Evolutionary conservation across 2,797 vertebrate species (phyloP).

Genomic region (Thamnophis elegans): DNA sequence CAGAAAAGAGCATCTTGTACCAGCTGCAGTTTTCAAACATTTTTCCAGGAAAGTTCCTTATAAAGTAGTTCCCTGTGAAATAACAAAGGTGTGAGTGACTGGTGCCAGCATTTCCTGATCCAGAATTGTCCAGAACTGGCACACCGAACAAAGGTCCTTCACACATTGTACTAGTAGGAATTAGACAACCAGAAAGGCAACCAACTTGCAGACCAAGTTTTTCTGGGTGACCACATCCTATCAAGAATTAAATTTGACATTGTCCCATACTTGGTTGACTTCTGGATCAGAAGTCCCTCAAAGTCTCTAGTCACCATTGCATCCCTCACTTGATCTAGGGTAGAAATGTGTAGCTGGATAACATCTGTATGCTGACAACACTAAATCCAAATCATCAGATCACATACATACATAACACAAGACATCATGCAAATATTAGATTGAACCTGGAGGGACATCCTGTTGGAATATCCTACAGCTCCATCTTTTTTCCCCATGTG

Average conservation of each 20-base stretch:
- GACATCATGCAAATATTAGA: background rate
- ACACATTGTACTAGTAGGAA: background rate
- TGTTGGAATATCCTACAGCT: background rate
- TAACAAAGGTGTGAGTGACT: background rate
- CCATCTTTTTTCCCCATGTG: background rate
- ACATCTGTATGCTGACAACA: background rate
- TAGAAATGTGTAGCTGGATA: background rate
- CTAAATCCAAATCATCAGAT: background rate
- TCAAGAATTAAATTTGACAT: background rate
- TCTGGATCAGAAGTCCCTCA: background rate
- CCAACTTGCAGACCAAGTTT: background rate
- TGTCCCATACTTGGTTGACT: background rate
- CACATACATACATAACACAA: background rate
- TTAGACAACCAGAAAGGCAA: background rate
- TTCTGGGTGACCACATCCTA: background rate
- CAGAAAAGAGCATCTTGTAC: background rate
- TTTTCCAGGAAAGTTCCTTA: background rate
- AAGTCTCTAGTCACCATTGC: background rate
- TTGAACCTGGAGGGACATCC: background rate
- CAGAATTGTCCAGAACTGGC: background rate
- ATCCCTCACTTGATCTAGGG: background rate
- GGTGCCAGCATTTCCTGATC: too few relatives aligned
- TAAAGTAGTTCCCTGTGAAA: background rate
- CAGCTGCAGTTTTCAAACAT: background rate
- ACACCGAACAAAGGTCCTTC: background rate